Evolutionary conservation across 2,113 vertebrate genomes (phyloP).

Genomic region (Arenaria interpres): DNA sequence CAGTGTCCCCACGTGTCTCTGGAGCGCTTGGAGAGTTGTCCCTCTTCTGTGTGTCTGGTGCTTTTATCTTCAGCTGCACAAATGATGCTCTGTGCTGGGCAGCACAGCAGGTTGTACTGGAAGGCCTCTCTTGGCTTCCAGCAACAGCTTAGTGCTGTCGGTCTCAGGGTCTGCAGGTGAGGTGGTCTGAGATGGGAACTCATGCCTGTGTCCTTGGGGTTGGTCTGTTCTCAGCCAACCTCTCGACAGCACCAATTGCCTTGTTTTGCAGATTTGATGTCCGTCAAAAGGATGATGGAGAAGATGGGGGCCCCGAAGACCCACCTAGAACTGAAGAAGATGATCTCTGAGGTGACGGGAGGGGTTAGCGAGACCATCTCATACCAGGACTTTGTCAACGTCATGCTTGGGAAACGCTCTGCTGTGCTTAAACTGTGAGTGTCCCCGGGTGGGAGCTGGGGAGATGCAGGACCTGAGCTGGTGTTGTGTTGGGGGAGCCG

Average conservation of each 20-base stretch:
- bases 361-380: conserved; percentile 91
- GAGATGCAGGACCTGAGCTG: not conserved
- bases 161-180: not conserved
- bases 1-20: not conserved
- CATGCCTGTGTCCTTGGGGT: not conserved
- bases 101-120: not conserved
- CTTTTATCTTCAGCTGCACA: not conserved
- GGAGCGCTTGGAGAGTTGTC: not conserved
- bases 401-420: conserved; percentile 97
- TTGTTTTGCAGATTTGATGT: conserved; percentile 88
- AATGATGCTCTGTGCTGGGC: not conserved
- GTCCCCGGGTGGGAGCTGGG: not conserved
- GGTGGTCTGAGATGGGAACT: not conserved
- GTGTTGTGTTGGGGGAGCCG: not conserved
- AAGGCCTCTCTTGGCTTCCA: not conserved
- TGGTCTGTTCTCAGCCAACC: not conserved
- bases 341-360: conserved; percentile 94
- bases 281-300: conserved; percentile 98
- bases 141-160: not conserved
- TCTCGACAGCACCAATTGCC: not conserved
- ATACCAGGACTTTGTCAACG: conserved; percentile 94
- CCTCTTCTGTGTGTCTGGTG: not conserved
- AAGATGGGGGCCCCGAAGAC: conserved; percentile 95
- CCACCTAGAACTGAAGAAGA: conserved; percentile 95
- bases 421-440: conserved; percentile 97